Conservation (phyloP, 2,888 invertebrate genomes). For the Stegophylla sp. region DNA sequence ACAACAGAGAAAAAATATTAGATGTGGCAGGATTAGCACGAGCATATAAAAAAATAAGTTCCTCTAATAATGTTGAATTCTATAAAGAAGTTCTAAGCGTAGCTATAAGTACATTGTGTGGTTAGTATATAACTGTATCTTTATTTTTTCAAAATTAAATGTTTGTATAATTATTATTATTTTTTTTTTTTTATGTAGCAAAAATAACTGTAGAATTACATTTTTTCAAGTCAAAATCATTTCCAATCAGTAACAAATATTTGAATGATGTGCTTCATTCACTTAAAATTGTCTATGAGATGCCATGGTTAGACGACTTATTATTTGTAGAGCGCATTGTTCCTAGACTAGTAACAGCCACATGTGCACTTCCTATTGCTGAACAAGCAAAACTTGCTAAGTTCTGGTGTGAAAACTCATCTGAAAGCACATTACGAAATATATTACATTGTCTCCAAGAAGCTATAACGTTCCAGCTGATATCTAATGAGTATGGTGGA, state of each 20-base stretch:
- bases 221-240: slow-evolving; percentile 73
- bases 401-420: slow-evolving; percentile 75
- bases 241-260: slow-evolving; percentile 68
- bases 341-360: slow-evolving; percentile 72
- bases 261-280: slow-evolving; percentile 68
- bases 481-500: slow-evolving; percentile 79
- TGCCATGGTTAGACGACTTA: slow-evolving; percentile 75
- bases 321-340: slow-evolving; percentile 84
- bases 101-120: slow-evolving; percentile 55
- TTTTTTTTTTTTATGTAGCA: slow-evolving; percentile 36
- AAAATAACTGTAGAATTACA: slow-evolving; percentile 61
- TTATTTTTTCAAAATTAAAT: background rate
- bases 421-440: slow-evolving; percentile 73
- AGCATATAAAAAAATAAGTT: slow-evolving; percentile 70
- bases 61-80: background rate
- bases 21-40: slow-evolving; percentile 77
- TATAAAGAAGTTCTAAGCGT: slow-evolving; percentile 41
- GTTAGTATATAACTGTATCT: slow-evolving; percentile 24
- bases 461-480: slow-evolving; percentile 70
- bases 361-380: slow-evolving; percentile 60
- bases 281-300: slow-evolving; percentile 79
- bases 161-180: background rate
- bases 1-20: slow-evolving; percentile 64
- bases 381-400: slow-evolving; percentile 74
- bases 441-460: slow-evolving; percentile 71